Percentiles rank a stretch among this genome's conserved stretches.
Conservation (phyloP, 2,113 vertebrate species). For the Hippocampus guttulatus region DNA sequence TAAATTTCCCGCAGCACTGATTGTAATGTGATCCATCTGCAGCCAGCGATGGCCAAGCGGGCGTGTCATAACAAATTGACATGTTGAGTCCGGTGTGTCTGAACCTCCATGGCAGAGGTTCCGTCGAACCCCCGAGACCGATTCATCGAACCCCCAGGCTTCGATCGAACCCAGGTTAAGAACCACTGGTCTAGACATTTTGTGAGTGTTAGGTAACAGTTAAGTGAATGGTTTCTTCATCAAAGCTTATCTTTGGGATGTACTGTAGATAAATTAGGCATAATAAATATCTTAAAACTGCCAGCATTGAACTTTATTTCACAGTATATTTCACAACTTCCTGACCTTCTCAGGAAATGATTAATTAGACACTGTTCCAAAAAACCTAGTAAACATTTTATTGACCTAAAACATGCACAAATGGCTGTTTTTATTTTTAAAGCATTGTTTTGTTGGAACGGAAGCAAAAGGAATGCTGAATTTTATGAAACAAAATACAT, state of each 20-base stretch:
- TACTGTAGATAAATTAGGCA: background rate
- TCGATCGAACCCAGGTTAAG: too few relatives aligned
- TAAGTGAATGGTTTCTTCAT: background rate
- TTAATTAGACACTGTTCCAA: conserved; percentile 43
- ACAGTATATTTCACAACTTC: conserved; percentile 1
- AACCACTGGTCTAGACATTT: too few relatives aligned
- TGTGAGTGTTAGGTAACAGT: background rate
- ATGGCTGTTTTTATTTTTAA: conserved; percentile 51
- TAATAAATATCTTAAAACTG: background rate
- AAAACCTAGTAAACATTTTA: conserved; percentile 69
- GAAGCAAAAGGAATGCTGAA: conserved; percentile 61
- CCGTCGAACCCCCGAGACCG: too few relatives aligned
- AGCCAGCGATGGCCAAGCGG: too few relatives aligned
- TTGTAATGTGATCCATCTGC: too few relatives aligned
- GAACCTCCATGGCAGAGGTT: too few relatives aligned
- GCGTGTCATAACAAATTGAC: too few relatives aligned
- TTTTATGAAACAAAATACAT: conserved; percentile 47
- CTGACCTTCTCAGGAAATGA: conserved; percentile 13
- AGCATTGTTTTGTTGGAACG: conserved; percentile 41
- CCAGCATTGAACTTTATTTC: conserved; percentile 4
- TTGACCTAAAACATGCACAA: conserved; percentile 73
- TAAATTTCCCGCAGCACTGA: too few relatives aligned
- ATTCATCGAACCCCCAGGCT: too few relatives aligned
- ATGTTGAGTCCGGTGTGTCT: too few relatives aligned
- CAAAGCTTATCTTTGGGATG: background rate